Conservation (phyloP, 2,888 invertebrate species). For the Amiota minor region DNA sequence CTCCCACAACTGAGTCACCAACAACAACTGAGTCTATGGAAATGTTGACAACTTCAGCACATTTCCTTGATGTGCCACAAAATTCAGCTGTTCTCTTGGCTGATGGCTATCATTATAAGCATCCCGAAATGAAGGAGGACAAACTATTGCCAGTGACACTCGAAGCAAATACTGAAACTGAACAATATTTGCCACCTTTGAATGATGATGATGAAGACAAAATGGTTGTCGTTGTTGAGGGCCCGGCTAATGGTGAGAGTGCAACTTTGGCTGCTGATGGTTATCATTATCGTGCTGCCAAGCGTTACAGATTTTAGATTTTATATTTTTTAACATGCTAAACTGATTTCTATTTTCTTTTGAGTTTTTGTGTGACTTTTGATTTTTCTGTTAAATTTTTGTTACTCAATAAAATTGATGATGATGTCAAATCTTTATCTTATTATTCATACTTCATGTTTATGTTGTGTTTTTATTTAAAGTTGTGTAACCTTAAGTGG, state of each 20-base stretch:
- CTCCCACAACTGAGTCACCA: conserved; percentile 39
- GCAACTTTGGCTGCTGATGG: conserved; percentile 60
- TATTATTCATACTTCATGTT: neutral
- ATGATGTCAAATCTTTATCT: neutral
- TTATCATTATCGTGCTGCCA: conserved; percentile 65
- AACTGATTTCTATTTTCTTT: neutral
- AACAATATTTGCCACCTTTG: conserved; percentile 53
- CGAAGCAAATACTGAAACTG: conserved; percentile 44
- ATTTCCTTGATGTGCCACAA: conserved; percentile 50
- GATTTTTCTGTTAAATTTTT: conserved; percentile 35
- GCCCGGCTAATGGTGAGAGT: conserved; percentile 49
- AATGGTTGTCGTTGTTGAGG: conserved; percentile 49
- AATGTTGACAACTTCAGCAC: conserved; percentile 35
- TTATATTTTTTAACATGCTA: neutral
- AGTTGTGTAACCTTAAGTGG: neutral
- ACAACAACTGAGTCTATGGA: conserved; percentile 5
- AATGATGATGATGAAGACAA: conserved; percentile 12
- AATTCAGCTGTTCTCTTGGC: conserved; percentile 54
- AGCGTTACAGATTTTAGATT: conserved; percentile 57
- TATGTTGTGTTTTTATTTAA: neutral
- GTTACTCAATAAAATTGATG: conserved; percentile 29
- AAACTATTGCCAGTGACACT: conserved; percentile 43
- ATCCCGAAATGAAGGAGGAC: conserved; percentile 46
- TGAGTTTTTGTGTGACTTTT: conserved; percentile 36
- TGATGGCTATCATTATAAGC: conserved; percentile 68